A percentile compares a stretch with the other conserved stretches of the same genome.
phyloP scores from a whole-genome alignment of 2,888 invertebrate species.

The Drosophila prolongata region DNA sequence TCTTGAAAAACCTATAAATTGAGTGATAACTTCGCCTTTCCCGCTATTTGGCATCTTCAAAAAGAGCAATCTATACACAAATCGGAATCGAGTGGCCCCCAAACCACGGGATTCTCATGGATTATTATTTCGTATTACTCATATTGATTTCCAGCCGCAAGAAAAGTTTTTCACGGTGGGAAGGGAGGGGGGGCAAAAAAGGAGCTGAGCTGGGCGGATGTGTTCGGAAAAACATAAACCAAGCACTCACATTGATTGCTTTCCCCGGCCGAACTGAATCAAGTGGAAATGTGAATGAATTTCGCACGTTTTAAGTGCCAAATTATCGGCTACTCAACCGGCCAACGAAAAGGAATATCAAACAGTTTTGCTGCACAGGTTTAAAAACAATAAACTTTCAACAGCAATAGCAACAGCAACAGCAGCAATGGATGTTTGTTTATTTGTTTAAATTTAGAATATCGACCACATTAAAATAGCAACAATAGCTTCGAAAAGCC shows the following conservation, averaged over 20 bases:
- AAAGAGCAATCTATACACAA: conserved; percentile 46
- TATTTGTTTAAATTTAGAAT: conserved; percentile 78
- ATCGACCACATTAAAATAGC: conserved; percentile 78
- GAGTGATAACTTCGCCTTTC: conserved; percentile 38
- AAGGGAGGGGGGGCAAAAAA: neutral
- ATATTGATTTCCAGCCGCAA: conserved; percentile 45
- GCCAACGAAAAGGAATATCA: conserved; percentile 53
- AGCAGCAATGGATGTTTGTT: conserved; percentile 60
- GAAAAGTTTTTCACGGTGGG: conserved; percentile 9
- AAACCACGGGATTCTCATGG: conserved; percentile 42
- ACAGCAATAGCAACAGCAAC: conserved; percentile 48
- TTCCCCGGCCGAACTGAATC: conserved; percentile 41
- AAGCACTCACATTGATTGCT: conserved; percentile 49
- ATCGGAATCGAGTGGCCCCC: conserved; percentile 32
- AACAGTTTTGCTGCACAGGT: conserved; percentile 62
- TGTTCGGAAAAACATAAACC: conserved; percentile 32
- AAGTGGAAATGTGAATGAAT: conserved; percentile 58
- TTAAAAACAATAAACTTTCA: conserved; percentile 76
- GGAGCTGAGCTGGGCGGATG: conserved; percentile 24
- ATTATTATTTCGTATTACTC: conserved; percentile 47
- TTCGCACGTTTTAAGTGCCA: conserved; percentile 61
- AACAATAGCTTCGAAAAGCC: conserved; percentile 71
- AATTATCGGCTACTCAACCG: conserved; percentile 67
- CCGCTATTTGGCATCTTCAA: conserved; percentile 27
- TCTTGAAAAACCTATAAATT: conserved; percentile 42